Evolutionary conservation across 1,140 invertebrate genomes (phyloP), one percentile per base, ranked within the genome.

Genomic region (Himalopsyche phryganea): DNA sequence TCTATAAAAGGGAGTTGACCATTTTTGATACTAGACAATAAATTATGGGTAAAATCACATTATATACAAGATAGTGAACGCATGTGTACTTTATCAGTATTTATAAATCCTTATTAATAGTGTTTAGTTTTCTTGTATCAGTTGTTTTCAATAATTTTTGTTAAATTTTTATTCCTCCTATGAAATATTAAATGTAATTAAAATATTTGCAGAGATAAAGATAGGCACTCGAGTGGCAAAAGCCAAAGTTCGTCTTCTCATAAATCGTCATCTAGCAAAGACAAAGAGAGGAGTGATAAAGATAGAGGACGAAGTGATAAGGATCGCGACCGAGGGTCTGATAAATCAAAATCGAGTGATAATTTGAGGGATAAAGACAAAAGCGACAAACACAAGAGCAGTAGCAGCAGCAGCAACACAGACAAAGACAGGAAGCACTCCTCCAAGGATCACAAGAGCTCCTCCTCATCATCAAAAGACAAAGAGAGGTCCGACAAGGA

Each of bases 211-310:
- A 80, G 77, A 65, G 78, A 81, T 58, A 82, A 78, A 52, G 77
- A 82, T 48, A 80, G 73, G 62, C 71, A 77, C 66, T 75, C 75
- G 47, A 77, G 75, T 49, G 76, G 81, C 63, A 80, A 79, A 68
- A 80, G 75, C 60, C 77, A 82, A 60, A 80, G 78, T 65, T 80
- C 80, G 45, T 69, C 65, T 66, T 75, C 83, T 66, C 82, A 83
- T 65, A 87, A 84, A 58, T 85, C 23, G 23, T 28, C 23, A 28
- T 85, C 83, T 1, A 85, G 77, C 63, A 85, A 79, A 63, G 81
- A 82, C 63, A 80, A 79, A 57, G 73, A 77, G 75, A 67, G 63
- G 49, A 66, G 71, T 49, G 59, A 58, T 33, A 68, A 80, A 38
- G 73, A 79, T 23, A 78, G 74, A 51, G 77, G 71, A 46, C 65